Conservation (phyloP, 2,888 invertebrate genomes). For the Oxyteleia sp. region DNA sequence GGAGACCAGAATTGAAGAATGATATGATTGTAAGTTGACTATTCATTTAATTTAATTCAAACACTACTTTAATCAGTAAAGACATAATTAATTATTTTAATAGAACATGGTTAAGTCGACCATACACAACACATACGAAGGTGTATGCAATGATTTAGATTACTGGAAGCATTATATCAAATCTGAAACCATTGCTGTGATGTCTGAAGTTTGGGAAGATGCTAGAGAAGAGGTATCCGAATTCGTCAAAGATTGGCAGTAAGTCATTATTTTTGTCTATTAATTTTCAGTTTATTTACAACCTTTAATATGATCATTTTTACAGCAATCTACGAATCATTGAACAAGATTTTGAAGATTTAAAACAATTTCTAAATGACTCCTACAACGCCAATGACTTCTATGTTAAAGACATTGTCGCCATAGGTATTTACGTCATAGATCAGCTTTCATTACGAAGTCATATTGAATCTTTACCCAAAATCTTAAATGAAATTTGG, state of each 20-base stretch:
- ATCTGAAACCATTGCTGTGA: constrained; percentile 91
- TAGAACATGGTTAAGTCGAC: constrained; percentile 88
- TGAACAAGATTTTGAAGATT: constrained; percentile 91
- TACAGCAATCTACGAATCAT: constrained; percentile 91
- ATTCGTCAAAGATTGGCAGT: constrained; percentile 92
- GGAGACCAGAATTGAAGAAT: constrained; percentile 92
- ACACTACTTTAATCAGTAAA: constrained; percentile 4
- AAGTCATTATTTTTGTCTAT: constrained; percentile 73
- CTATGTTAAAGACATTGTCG: constrained; percentile 93
- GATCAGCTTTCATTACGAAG: constrained; percentile 93
- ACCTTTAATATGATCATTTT: constrained; percentile 10
- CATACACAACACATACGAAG: constrained; percentile 88
- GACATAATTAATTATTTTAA: constrained; percentile 25
- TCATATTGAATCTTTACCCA: constrained; percentile 93
- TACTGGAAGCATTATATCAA: constrained; percentile 91
- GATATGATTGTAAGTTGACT: constrained; percentile 88
- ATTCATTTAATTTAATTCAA: neutral
- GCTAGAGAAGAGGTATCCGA: constrained; percentile 91
- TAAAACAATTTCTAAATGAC: constrained; percentile 91
- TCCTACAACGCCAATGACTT: constrained; percentile 95
- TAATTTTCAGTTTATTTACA: neutral
- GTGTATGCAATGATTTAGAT: constrained; percentile 88
- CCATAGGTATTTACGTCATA: constrained; percentile 91
- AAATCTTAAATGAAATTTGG: constrained; percentile 94
- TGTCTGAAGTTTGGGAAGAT: constrained; percentile 92